Percentiles rank a stretch among this genome's conserved stretches.
Evolutionary conservation across 92 coral and sea anemone genomes (phyloP).

Genomic region (Porites rus): DNA sequence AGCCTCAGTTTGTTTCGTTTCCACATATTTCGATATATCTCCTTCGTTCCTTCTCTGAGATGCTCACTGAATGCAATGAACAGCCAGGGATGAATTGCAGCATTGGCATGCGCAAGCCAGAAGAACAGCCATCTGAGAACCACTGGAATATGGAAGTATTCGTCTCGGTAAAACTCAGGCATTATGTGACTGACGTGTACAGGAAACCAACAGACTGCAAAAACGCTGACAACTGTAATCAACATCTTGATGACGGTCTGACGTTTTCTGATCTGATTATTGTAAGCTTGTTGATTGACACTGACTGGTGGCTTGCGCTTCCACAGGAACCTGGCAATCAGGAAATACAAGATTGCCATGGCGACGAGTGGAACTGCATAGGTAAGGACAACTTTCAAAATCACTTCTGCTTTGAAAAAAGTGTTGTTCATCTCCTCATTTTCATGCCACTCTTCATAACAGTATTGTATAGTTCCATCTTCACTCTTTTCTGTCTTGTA

Average conservation of each 20-base stretch:
- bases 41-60: conserved; percentile 14
- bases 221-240: conserved; percentile 34
- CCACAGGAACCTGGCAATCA: conserved; percentile 35
- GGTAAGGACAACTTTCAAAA: not conserved
- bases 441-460: not conserved
- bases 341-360: not conserved
- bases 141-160: not conserved
- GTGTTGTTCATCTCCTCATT: not conserved
- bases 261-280: not conserved
- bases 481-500: not conserved
- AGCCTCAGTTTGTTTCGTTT: not conserved
- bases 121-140: not conserved
- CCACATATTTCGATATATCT: not conserved
- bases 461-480: not conserved
- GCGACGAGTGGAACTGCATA: not conserved
- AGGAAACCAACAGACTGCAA: conserved; percentile 31
- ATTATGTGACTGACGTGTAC: conserved; percentile 21
- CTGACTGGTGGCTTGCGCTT: conserved; percentile 36
- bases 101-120: conserved; percentile 34
- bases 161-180: not conserved
- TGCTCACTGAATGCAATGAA: conserved; percentile 32
- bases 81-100: conserved; percentile 47
- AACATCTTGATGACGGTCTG: conserved; percentile 31
- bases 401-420: not conserved
- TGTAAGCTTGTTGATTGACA: not conserved